Evolutionary conservation across 2,797 vertebrate species (phyloP).

Genomic region (Oreochromis mossambicus): DNA sequence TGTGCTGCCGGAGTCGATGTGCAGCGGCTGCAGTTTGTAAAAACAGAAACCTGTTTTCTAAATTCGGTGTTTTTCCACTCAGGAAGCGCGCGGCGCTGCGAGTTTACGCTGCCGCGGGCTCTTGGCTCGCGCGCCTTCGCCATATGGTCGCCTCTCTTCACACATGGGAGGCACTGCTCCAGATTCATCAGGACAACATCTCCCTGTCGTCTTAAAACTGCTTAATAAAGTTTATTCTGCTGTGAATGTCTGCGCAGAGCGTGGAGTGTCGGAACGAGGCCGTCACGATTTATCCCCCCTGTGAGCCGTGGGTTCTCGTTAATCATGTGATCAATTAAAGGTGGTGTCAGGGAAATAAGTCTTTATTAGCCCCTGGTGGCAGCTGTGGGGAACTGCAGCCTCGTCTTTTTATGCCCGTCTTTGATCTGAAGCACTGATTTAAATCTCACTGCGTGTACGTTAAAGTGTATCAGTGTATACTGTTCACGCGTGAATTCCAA

Average conservation of each 20-base stretch:
- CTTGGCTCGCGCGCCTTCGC: not conserved
- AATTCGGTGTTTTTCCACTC: not conserved
- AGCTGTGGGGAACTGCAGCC: not conserved
- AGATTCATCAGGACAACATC: not conserved
- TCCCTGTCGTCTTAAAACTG: accelerated
- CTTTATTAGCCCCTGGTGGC: not conserved
- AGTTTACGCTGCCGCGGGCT: not conserved
- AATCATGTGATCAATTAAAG: not conserved
- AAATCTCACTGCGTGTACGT: accelerated
- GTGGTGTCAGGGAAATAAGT: not conserved
- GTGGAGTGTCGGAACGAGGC: accelerated
- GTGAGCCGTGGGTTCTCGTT: not conserved
- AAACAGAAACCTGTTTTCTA: not conserved
- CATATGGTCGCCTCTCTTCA: not conserved
- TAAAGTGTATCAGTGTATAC: accelerated
- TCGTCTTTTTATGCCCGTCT: not conserved
- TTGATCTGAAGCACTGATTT: not conserved
- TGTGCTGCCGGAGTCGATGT: conserved; percentile 14
- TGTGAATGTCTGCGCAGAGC: not conserved
- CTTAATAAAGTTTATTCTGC: not conserved
- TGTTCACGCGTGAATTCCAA: accelerated
- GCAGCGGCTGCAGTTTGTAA: conserved; percentile 25
- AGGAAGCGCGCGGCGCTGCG: not conserved
- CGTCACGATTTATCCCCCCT: not conserved
- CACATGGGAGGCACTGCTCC: accelerated